A percentile compares a stretch with the other conserved stretches of the same genome.
Evolutionary conservation across 2,113 vertebrate species (phyloP).

Genomic region (Anolis carolinensis): DNA sequence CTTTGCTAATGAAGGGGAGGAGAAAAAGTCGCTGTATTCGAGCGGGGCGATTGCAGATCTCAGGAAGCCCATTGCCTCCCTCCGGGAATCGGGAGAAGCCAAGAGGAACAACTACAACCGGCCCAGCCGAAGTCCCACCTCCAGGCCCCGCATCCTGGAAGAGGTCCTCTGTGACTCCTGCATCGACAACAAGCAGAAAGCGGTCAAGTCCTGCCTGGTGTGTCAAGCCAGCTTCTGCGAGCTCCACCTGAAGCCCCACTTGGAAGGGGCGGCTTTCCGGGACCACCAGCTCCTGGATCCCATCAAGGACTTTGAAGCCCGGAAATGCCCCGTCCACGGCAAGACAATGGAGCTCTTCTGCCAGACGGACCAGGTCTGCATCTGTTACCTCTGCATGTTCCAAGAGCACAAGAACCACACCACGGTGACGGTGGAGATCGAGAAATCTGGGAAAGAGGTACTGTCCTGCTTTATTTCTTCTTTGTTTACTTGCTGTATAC

Average conservation of each 20-base stretch:
- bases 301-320: slow-evolving; percentile 83
- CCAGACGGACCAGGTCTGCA: slow-evolving; percentile 85
- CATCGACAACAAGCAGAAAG: slow-evolving; percentile 88
- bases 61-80: slow-evolving; percentile 60
- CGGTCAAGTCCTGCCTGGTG: slow-evolving; percentile 91
- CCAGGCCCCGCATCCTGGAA: slow-evolving; percentile 68
- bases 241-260: slow-evolving; percentile 90
- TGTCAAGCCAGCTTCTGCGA: slow-evolving; percentile 96
- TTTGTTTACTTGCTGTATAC: no score
- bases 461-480: slow-evolving; percentile 3
- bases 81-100: slow-evolving; percentile 67
- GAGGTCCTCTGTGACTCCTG: slow-evolving; percentile 93
- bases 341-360: slow-evolving; percentile 93
- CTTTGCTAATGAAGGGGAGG: slow-evolving; percentile 61
- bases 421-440: slow-evolving; percentile 82
- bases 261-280: slow-evolving; percentile 91
- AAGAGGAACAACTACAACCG: slow-evolving; percentile 68
- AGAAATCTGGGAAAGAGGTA: slow-evolving; percentile 86
- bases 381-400: slow-evolving; percentile 91
- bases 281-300: slow-evolving; percentile 94
- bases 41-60: slow-evolving; percentile 64
- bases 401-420: slow-evolving; percentile 88
- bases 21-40: slow-evolving; percentile 57
- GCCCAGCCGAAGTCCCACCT: slow-evolving; percentile 33
- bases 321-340: slow-evolving; percentile 84